Evolutionary conservation across 2,113 vertebrate genomes (phyloP), one percentile per base, ranked within the genome.

Genomic region (Phylloscopus trochilus): DNA sequence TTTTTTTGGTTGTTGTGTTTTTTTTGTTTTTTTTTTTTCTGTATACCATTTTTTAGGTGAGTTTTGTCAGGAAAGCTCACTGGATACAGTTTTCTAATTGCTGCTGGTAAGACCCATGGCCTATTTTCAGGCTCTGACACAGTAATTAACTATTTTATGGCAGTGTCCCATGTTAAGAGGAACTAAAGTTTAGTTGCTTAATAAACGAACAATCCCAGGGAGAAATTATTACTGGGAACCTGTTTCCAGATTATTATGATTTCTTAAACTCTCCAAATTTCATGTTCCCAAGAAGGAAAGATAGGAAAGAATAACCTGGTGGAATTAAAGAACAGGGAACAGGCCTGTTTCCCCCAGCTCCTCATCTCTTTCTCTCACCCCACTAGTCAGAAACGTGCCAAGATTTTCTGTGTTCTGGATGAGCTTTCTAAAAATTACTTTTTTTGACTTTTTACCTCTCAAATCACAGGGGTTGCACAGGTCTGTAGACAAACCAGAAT

Each of bases 41-140:
- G 22, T 7, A 11, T 9, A 68, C 19, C 21, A 33, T 41, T 43
- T 3, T 68, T 44, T 20, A 83, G 62, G 51, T 41, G 58, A 33
- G 62, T 93, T 86, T 94, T 73, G 44, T 53, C 60, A 58, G 73
- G 82, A 51, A 87, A 93, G 41, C 67, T 62, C 68, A 56, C 52
- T 85, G 33, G 66, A 12, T 93, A 1, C 0, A 28, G 18, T 60
- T 83, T 89, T 80, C 27, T 92, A 96, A 94, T 69, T 87, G 86
- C 66, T 94, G 44, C 59, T 60, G 63, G 56, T 31, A 66, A 58
- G 87, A 63, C 80, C 64, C 77, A 3, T 39, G 37, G 0, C 67
- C 37, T 39, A 39, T 39, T 39, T 39, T 39, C 37, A 39, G 37
- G 37, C 37, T 39, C 37, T 39, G 37, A 39, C 37, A 39, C 10